phyloP scores from a whole-genome alignment of 2,888 invertebrate species.

The Troides aeacus region DNA sequence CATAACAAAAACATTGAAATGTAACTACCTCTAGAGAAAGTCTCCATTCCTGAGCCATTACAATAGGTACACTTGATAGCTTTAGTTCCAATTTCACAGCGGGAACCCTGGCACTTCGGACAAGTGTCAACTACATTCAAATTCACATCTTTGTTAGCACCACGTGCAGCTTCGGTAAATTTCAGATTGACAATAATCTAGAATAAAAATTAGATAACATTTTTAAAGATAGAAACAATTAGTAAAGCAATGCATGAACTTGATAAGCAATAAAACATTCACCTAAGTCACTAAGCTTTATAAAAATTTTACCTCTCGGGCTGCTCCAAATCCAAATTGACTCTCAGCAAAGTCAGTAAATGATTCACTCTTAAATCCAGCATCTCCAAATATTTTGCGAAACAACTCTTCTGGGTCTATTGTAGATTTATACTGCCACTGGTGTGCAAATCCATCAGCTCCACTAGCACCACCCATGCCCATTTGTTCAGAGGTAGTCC shows the following conservation, averaged over 20 bases:
- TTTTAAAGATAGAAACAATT: neutral
- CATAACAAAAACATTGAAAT: neutral
- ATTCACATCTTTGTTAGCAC: constrained; percentile 95
- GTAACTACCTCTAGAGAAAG: constrained; percentile 83
- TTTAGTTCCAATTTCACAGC: constrained; percentile 95
- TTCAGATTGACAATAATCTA: constrained; percentile 77
- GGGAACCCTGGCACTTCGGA: constrained; percentile 90
- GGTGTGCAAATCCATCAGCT: constrained; percentile 83
- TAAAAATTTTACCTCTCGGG: constrained; percentile 86
- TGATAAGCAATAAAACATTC: neutral
- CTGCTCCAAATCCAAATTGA: constrained; percentile 93
- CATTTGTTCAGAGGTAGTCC: constrained; percentile 93
- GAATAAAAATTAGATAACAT: neutral
- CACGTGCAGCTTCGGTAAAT: constrained; percentile 97
- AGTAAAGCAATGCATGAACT: too few species aligned
- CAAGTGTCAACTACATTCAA: constrained; percentile 97
- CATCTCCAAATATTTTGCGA: constrained; percentile 96
- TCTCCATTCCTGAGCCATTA: constrained; percentile 98
- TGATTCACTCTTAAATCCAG: constrained; percentile 83
- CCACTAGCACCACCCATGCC: constrained; percentile 83
- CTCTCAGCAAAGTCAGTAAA: constrained; percentile 94
- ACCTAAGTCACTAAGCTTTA: neutral
- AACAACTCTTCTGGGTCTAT: constrained; percentile 98
- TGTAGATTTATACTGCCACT: constrained; percentile 92
- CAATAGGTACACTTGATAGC: constrained; percentile 94